Evolutionary conservation across 2,797 vertebrate genomes (phyloP), one percentile per base, ranked within the genome.

Genomic region (Labroides dimidiatus): DNA sequence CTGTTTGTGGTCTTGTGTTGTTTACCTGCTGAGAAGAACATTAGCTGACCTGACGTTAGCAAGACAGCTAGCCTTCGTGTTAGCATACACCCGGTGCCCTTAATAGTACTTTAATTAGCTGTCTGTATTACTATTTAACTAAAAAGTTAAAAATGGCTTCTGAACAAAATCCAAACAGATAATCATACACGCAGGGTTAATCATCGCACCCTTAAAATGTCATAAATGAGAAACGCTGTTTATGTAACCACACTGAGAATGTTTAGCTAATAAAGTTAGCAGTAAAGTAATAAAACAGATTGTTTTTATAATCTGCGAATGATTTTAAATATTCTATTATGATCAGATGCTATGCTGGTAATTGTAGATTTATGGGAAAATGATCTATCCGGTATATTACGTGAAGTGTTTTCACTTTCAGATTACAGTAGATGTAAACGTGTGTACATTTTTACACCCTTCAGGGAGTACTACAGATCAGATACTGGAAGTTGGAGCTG

Each of bases 401-500:
- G 30, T 33, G 5, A 4, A 33, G 30, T 33, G 30, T 33, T 33
- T 27, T 33, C 30, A 33, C 30, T 33, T 33, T 33, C 30, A 33
- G 5, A 8, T 33, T 33, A 33, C 5, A 33, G 30, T 6, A 33
- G 7, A 27, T 3, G 30, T 6, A 33, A 33, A 33, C 30, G 8
- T 33, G 30, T 33, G 13, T 2, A 39, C 13, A 4, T 14, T 14
- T 27, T 27, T n/a, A n/a, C n/a, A 27, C 72, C 10, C 82, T 79
- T 30, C 74, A 95, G 91, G 84, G 36, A 86, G 33, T 61, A 20
- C 19, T 52, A 82, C 23, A 62, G 92, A 94, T 10, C 83, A 91
- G 41, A 84, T 94, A 23, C n/a, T 94, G 62, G 91, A 92, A 69
- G 69, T 94, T 5, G 94, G 94, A 75, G 5, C 78, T 21, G 64